Conservation (phyloP, 2,888 invertebrate genomes). For the Athripsodes cinereus region DNA sequence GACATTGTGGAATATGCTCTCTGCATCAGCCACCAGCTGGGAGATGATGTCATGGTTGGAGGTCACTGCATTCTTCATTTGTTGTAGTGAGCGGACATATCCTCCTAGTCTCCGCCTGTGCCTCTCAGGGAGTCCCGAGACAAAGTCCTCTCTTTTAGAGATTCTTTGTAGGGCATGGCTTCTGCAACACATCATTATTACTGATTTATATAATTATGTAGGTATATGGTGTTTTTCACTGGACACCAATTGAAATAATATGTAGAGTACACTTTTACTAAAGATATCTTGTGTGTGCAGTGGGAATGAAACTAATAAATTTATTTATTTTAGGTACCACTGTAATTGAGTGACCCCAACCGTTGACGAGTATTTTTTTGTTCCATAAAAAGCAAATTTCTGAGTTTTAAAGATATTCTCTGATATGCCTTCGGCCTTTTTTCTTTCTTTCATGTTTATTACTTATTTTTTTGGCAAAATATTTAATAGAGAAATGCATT, state of each 20-base stretch:
- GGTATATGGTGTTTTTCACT: neutral
- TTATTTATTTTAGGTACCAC: too few species aligned
- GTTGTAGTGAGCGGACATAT: constrained; percentile 69
- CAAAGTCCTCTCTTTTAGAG: constrained; percentile 68
- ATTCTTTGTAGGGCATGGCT: constrained; percentile 70
- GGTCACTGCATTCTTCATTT: constrained; percentile 72
- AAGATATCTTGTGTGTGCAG: too few species aligned
- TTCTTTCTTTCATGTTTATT: too few species aligned
- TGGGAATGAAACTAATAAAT: too few species aligned
- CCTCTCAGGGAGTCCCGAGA: constrained; percentile 62
- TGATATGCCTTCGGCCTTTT: too few species aligned
- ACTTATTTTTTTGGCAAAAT: too few species aligned
- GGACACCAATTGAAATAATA: neutral
- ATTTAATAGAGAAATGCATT: too few species aligned
- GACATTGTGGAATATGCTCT: constrained; percentile 78
- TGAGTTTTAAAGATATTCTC: too few species aligned
- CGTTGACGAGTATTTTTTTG: too few species aligned
- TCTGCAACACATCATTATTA: constrained; percentile 44
- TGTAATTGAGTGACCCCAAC: too few species aligned
- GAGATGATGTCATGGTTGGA: constrained; percentile 62
- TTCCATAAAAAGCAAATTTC: too few species aligned
- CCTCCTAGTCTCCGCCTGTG: constrained; percentile 72
- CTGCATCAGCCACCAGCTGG: constrained; percentile 71
- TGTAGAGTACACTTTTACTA: neutral
- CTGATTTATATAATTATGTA: too few species aligned